Base-by-base conservation (phyloP, 2,113 vertebrate species). In the Strigops habroptila region DNA sequence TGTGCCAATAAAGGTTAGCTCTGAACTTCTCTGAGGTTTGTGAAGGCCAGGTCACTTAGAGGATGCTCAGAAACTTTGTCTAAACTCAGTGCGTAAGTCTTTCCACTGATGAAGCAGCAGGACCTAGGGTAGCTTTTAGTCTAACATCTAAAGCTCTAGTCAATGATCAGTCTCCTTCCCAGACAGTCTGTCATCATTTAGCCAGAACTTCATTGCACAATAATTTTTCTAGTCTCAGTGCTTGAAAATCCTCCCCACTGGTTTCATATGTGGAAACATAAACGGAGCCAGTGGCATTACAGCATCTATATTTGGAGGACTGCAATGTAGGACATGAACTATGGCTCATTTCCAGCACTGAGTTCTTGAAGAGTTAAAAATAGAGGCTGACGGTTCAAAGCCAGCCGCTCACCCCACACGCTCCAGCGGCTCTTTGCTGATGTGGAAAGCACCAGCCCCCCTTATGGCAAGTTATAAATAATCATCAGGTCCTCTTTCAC, bases 291-390 rank as follows among this genome's bases (percentile, higher is more conserved):
- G 37, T 14, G 46, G 21, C 35, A 60, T 80, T 53, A 46, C 21
- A 65, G 85, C 85, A 77, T 60, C 90, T 81, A 8, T 39, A 43
- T 76, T 76, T 74, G 59, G 82, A 57, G 71, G 93, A 19, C 79
- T 67, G 76, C 60, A 64, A 69, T 0, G 0, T 0, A 57, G 68
- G 78, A 89, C 12, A 1, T 2, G 39, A 79, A 60, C 35, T 5
- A 1, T 65, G 67, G 75, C 75, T 91, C 44, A 6, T n/a, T 63
- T 65, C 85, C 91, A 96, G 82, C 5, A 3, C 59, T 7, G n/a
- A 67, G 94, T 5, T 81, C 87, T 83, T 48, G 6, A 90, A 96
- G 85, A 86, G 75, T 91, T 94, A 88, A 90, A 91, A 91, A 48
- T 60, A 93, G 88, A 3, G 86, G 79, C 85, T 88, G 91, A 60